A percentile compares a stretch with the other conserved stretches of the same genome.
Conservation (phyloP, 2,797 vertebrate genomes). For the Masticophis lateralis region DNA sequence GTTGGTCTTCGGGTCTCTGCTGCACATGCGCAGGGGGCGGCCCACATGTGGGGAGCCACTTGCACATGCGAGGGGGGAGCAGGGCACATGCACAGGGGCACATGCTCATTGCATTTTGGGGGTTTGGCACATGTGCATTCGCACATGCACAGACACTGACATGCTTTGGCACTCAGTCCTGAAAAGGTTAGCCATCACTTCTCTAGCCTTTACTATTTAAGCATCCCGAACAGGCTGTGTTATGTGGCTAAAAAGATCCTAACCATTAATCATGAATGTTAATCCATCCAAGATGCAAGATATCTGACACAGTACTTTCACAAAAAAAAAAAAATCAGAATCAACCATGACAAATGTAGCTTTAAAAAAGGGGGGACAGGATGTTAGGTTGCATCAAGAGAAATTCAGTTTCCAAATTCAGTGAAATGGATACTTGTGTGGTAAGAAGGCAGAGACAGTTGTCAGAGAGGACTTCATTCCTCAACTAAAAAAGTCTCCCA, state of each 20-base stretch:
- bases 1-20: too few relatives aligned
- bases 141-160: too few relatives aligned
- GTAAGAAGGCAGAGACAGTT: background rate
- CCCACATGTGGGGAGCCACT: too few relatives aligned
- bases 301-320: background rate
- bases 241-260: background rate
- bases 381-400: background rate
- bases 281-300: background rate
- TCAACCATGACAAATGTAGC: background rate
- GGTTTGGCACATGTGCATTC: too few relatives aligned
- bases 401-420: background rate
- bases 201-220: background rate
- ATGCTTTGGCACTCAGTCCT: too few relatives aligned
- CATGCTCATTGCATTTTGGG: too few relatives aligned
- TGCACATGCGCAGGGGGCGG: too few relatives aligned
- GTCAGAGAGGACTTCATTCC: background rate
- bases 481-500: background rate
- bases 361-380: background rate
- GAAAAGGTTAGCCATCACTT: too few relatives aligned
- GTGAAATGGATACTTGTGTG: background rate
- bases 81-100: too few relatives aligned
- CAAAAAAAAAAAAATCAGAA: background rate
- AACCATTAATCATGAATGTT: background rate
- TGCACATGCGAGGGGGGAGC: too few relatives aligned
- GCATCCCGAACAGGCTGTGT: background rate